Evolutionary conservation across 1,140 invertebrate genomes (phyloP).

Genomic region (Drosophila kepulauana): DNA sequence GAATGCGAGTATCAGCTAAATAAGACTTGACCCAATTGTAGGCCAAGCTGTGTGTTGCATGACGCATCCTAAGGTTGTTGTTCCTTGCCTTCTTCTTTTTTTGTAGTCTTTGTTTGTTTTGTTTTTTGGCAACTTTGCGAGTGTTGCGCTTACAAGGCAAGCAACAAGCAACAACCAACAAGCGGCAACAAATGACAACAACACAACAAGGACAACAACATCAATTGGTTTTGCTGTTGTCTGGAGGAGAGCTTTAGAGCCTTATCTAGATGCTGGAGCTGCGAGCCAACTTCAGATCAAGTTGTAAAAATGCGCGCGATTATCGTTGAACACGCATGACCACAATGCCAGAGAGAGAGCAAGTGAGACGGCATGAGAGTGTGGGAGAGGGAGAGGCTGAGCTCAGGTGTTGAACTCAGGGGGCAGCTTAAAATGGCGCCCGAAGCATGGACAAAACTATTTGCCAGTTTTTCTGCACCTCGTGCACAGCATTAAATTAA

Average conservation of each 20-base stretch:
- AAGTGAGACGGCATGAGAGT: too few relatives aligned
- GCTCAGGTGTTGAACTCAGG: slow-evolving; percentile 69
- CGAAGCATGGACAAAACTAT: slow-evolving; percentile 33
- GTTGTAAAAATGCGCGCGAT: slow-evolving; percentile 74
- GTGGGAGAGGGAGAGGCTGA: slow-evolving; percentile 7
- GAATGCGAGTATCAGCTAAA: slow-evolving; percentile 59
- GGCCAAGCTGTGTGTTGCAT: slow-evolving; percentile 31
- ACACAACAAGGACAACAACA: slow-evolving; percentile 22
- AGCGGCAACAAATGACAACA: slow-evolving; percentile 50
- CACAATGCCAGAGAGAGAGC: neutral
- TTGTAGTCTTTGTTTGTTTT: neutral
- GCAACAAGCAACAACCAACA: slow-evolving; percentile 46
- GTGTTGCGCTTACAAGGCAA: slow-evolving; percentile 52
- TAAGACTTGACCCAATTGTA: slow-evolving; percentile 65
- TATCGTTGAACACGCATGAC: slow-evolving; percentile 39
- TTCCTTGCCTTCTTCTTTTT: neutral
- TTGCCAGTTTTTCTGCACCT: slow-evolving; percentile 32
- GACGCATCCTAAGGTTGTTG: slow-evolving; percentile 58
- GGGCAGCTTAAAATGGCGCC: slow-evolving; percentile 77
- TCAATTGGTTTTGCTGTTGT: slow-evolving; percentile 26
- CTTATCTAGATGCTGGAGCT: slow-evolving; percentile 72
- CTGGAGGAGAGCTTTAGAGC: slow-evolving; percentile 25
- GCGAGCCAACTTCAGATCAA: slow-evolving; percentile 64
- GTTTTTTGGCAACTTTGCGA: slow-evolving; percentile 20
- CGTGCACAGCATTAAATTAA: slow-evolving; percentile 59